These are phyloP conservation scores for Megastigmus dorsalis DNA, from an alignment of 2,888 invertebrate species.

Conservation along the genomic window DNA sequence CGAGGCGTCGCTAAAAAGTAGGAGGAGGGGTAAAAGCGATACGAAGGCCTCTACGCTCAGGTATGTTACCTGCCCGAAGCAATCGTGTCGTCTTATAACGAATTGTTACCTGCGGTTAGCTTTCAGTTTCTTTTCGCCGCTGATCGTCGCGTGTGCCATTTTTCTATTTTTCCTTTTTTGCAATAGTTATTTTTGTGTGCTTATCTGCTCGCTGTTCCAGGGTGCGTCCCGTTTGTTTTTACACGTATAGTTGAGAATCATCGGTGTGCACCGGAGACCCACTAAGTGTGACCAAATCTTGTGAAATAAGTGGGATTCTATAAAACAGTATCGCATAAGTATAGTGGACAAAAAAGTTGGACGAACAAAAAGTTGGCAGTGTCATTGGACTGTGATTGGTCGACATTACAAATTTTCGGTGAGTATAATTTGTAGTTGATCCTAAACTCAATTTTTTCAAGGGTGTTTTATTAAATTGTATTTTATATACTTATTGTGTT, in stretches of 20 bases:
- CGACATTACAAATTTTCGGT: neutral
- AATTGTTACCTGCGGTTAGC: slow-evolving; percentile 43
- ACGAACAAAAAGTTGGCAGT: neutral
- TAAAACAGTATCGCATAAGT: no score
- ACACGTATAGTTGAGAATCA: no score
- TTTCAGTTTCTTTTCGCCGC: slow-evolving; percentile 56
- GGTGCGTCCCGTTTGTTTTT: no score
- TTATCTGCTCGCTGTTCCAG: no score
- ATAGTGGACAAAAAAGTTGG: no score
- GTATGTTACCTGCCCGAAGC: slow-evolving; percentile 26
- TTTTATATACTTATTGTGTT: no score
- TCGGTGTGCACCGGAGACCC: no score
- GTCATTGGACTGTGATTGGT: slow-evolving; percentile 1
- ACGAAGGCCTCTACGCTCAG: slow-evolving; percentile 32
- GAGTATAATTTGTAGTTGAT: neutral
- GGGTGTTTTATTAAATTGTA: no score
- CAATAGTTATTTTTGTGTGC: no score
- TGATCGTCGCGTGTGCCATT: slow-evolving; percentile 5
- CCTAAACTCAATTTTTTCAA: no score
- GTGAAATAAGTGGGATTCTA: no score
- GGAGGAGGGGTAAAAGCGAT: neutral
- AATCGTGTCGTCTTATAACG: slow-evolving; percentile 50
- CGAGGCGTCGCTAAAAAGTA: slow-evolving; percentile 29
- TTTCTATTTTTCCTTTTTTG: neutral
- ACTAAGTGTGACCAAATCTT: no score